Evolutionary conservation across 2,888 invertebrate species (phyloP).

Genomic region (Pachydiplax longipennis): DNA sequence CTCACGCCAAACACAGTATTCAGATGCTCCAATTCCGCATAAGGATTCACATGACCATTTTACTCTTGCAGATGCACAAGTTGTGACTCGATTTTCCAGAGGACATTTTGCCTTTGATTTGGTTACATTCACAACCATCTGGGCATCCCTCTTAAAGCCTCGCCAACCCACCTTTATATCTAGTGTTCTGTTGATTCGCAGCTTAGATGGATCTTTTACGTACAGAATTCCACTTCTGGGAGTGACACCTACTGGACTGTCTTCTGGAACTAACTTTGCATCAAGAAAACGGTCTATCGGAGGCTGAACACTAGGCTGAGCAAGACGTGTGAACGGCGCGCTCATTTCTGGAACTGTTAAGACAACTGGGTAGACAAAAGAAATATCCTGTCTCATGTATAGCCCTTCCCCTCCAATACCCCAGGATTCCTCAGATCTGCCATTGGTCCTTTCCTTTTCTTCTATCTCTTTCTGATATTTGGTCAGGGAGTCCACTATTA

Average conservation of each 20-base stretch:
- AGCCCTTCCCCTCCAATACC: conserved; percentile 38
- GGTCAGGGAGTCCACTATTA: conserved; percentile 55
- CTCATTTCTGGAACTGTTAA: conserved; percentile 53
- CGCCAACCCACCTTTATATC: conserved; percentile 56
- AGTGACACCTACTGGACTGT: conserved; percentile 64
- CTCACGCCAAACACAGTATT: conserved; percentile 66
- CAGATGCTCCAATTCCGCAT: conserved; percentile 50
- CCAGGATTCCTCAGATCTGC: conserved; percentile 53
- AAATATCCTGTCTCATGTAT: conserved; percentile 53
- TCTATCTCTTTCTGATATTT: not conserved
- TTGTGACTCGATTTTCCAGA: not conserved
- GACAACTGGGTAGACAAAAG: conserved; percentile 53
- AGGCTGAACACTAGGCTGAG: conserved; percentile 46
- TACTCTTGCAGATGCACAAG: not conserved
- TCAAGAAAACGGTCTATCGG: conserved; percentile 51
- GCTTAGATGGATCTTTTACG: conserved; percentile 61
- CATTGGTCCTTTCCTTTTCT: not conserved
- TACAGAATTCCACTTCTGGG: conserved; percentile 66
- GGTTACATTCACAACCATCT: not conserved
- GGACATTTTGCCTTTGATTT: not conserved
- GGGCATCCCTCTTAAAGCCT: conserved; percentile 24
- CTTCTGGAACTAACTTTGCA: conserved; percentile 47
- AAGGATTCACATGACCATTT: not conserved
- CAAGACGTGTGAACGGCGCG: conserved; percentile 54
- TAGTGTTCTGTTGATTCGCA: conserved; percentile 60